Evolutionary conservation across 2,113 vertebrate genomes (phyloP).

Genomic region (Rhinoderma darwinii): DNA sequence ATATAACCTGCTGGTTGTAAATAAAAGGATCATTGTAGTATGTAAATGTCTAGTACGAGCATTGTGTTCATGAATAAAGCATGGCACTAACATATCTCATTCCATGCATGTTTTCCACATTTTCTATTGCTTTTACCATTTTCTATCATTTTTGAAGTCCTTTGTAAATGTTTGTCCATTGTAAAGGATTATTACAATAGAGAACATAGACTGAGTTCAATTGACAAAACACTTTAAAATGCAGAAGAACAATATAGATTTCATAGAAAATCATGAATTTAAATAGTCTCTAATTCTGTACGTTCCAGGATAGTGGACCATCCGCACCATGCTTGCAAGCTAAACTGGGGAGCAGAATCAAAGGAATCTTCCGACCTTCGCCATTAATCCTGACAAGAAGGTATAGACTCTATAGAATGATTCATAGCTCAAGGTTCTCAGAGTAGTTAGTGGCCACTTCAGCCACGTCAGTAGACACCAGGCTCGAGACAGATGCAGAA

Average conservation of each 20-base stretch:
- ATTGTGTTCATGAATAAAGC: background rate
- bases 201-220: background rate
- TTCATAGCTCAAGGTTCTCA: no score
- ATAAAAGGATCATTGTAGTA: slow-evolving; percentile 1
- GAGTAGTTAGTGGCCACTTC: no score
- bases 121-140: background rate
- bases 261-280: background rate
- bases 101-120: background rate
- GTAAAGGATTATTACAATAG: background rate
- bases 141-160: background rate
- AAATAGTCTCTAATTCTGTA: background rate
- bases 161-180: background rate
- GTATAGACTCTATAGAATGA: background rate
- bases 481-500: no score
- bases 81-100: background rate
- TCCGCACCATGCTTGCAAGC: background rate
- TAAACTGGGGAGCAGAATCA: background rate
- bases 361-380: background rate
- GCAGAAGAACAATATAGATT: background rate
- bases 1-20: background rate
- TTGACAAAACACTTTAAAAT: background rate
- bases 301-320: background rate
- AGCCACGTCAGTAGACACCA: no score
- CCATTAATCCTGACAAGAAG: background rate
- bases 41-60: background rate